phyloP scores from a whole-genome alignment of 2,113 vertebrate genomes.

The Psophia crepitans region DNA sequence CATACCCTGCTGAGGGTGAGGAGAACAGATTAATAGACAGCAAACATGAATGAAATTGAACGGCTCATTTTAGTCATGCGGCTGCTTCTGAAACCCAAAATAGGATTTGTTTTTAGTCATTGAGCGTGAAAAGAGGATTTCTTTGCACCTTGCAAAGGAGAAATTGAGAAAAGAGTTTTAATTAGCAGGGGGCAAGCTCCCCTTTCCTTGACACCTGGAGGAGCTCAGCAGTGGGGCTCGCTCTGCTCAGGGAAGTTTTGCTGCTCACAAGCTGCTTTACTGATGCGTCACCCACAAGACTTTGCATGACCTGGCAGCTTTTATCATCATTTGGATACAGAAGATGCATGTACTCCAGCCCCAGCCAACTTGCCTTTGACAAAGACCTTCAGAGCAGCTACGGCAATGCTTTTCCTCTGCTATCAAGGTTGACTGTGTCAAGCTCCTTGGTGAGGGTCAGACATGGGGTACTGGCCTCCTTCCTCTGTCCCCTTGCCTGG shows the following conservation, averaged over 20 bases:
- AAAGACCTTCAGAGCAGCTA: background rate
- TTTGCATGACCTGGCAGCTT: fast-evolving
- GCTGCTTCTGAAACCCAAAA: slow-evolving; percentile 40
- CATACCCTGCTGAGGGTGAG: slow-evolving; percentile 49
- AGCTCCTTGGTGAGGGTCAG: background rate
- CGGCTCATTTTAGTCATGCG: background rate
- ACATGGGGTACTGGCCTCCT: too few relatives aligned
- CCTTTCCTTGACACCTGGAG: background rate
- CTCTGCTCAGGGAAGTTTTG: background rate
- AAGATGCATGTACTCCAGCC: background rate
- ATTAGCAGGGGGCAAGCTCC: background rate
- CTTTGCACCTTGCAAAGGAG: background rate
- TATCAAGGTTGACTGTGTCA: background rate
- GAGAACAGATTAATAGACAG: slow-evolving; percentile 41
- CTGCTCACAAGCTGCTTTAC: background rate
- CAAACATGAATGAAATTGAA: slow-evolving; percentile 50
- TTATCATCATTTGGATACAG: fast-evolving
- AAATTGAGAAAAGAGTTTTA: background rate
- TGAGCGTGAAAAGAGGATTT: background rate
- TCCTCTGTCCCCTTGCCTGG: too few relatives aligned
- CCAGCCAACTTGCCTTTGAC: background rate
- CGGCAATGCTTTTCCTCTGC: background rate
- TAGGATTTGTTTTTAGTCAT: slow-evolving; percentile 46
- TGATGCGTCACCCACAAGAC: fast-evolving
- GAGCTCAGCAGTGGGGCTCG: background rate